Evolutionary conservation across 1,140 invertebrate genomes (phyloP), one percentile per base, ranked within the genome.

Genomic region (Chelonus insularis): DNA sequence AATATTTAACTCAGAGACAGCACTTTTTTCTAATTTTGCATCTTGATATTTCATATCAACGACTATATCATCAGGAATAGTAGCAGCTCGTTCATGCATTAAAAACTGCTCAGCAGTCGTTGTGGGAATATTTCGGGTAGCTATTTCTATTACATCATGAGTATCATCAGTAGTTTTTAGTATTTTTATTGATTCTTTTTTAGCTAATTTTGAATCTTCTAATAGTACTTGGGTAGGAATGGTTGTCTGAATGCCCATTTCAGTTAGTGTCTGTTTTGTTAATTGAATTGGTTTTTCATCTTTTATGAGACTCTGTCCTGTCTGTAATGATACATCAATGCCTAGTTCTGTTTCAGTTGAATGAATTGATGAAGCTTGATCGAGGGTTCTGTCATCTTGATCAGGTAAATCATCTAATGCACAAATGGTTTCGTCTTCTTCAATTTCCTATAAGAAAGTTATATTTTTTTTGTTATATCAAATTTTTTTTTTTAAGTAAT

Each of bases 111-210:
- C 79, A 18, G 81, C 76, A 63, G 79, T 69, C 0, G 76, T 60
- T 39, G 87, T 81, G 2, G 85, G 83, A 32, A 80, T 52, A 47
- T 81, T 80, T 65, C 85, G 86, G 8, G 88, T 91, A 6, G 88
- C 87, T 62, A 92, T 91, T 80, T 91, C 87, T 66, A 92, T 91
- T 0, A 89, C 89, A 74, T 92, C 89, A 71, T 90, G 85, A 18
- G 86, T 87, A 56, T 85, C 87, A 48, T 85, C 84, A 7, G 85
- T 82, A 7, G 82, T 87, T 75, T 91, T 89, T 6, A 84, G 83
- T 0, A 92, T 86, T 72, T 87, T 84, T 61, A 92, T 90, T 34
- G 86, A 88, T 74, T 91, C 89, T 41, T 79, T 76, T 8, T 48
- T 58, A 14, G 18, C 68, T 65, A 55, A 72, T 63, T 50, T 47